phyloP scores from a whole-genome alignment of 2,888 invertebrate genomes.

The Nematopogon swammerdamellus region DNA sequence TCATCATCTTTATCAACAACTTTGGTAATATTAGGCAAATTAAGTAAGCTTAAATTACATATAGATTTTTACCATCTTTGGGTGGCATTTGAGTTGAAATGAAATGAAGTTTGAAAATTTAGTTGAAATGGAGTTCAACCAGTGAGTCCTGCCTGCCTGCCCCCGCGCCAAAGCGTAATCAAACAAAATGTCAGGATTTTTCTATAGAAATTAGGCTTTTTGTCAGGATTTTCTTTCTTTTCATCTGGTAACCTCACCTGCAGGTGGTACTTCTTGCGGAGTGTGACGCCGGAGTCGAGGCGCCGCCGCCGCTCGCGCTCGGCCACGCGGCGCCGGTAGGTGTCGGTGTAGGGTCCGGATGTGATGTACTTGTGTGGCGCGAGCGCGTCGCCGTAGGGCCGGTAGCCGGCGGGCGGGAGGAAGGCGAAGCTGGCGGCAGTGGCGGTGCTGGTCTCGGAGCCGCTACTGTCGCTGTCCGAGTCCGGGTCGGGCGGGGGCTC shows the following conservation, averaged over 20 bases:
- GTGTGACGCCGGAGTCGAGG: constrained; percentile 57
- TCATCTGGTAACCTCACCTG: no score
- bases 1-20: no score
- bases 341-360: constrained; percentile 59
- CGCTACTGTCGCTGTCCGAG: constrained; percentile 48
- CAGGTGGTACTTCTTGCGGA: constrained; percentile 63
- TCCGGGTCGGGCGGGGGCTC: constrained; percentile 7
- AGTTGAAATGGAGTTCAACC: no score
- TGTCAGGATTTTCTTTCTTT: constrained; percentile 44
- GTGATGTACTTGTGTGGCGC: constrained; percentile 39
- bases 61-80: no score
- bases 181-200: constrained; percentile 13
- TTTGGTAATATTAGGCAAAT: no score
- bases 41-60: no score
- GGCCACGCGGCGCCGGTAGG: constrained; percentile 58
- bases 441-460: constrained; percentile 68
- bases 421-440: constrained; percentile 72
- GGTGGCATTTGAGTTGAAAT: no score
- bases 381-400: constrained; percentile 24
- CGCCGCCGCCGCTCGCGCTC: constrained; percentile 58
- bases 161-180: no score
- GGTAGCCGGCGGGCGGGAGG: constrained; percentile 54
- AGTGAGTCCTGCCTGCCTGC: no score
- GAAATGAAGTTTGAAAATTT: no score
- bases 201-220: no score